Conservation (phyloP, 2,797 vertebrate species). For the Malacoctenus gilli region DNA sequence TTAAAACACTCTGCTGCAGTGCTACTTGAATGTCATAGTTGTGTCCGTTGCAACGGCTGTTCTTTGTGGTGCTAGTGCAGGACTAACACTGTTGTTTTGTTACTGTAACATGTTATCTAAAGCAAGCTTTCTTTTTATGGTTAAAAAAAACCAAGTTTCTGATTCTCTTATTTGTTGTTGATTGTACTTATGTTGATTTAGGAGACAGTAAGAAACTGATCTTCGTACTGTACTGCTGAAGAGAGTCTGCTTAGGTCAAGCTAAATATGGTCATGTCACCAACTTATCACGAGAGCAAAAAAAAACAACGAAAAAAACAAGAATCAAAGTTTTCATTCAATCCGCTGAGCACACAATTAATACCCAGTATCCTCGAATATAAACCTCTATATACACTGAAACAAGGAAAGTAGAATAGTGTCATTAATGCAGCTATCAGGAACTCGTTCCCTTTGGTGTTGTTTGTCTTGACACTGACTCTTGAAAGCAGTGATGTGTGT, state of each 20-base stretch:
- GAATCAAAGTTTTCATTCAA: conserved; percentile 36
- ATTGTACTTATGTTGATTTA: conserved; percentile 47
- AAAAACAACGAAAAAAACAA: conserved; percentile 13
- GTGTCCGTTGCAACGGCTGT: conserved; percentile 63
- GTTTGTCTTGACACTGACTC: conserved; percentile 36
- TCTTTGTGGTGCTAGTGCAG: conserved; percentile 64
- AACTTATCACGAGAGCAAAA: conserved; percentile 52
- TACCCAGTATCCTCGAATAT: conserved; percentile 38
- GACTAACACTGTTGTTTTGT: conserved; percentile 46
- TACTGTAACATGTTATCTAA: conserved; percentile 44
- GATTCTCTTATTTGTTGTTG: conserved; percentile 40
- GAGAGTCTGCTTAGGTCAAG: conserved; percentile 57
- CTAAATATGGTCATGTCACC: conserved; percentile 47
- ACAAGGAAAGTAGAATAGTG: conserved; percentile 39
- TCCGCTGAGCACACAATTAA: conserved; percentile 43
- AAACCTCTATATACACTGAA: conserved; percentile 35
- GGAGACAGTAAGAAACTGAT: conserved; percentile 59
- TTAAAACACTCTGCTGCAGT: conserved; percentile 58
- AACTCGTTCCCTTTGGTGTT: conserved; percentile 51
- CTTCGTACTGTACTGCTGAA: conserved; percentile 73
- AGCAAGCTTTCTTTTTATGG: conserved; percentile 22
- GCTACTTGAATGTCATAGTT: conserved; percentile 69
- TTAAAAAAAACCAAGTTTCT: conserved; percentile 13
- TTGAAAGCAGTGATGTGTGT: conserved; percentile 40
- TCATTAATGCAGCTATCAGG: conserved; percentile 61